A percentile compares a stretch with the other conserved stretches of the same genome.
Evolutionary conservation across 2,888 invertebrate genomes (phyloP).

Genomic region (Zelleria hepariella): DNA sequence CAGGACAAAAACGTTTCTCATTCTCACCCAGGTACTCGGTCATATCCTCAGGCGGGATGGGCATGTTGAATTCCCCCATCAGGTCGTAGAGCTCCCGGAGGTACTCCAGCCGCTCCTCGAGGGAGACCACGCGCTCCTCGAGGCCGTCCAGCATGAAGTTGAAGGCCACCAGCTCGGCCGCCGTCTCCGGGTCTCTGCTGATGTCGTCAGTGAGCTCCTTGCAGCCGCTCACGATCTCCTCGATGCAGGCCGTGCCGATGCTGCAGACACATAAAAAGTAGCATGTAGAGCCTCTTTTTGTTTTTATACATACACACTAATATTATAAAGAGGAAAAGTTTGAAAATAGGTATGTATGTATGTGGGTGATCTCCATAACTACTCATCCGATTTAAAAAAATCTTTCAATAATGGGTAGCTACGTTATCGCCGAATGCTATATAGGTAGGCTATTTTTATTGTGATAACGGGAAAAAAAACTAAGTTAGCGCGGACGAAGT

Average conservation of each 20-base stretch:
- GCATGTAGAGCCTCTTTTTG: not conserved
- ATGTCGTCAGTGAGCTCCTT: slow-evolving; percentile 77
- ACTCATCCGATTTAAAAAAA: no score
- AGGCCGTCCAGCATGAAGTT: slow-evolving; percentile 79
- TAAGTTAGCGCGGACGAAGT: no score
- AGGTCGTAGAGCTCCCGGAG: slow-evolving; percentile 87
- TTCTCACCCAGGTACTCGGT: slow-evolving; percentile 67
- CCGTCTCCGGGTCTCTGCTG: slow-evolving; percentile 75
- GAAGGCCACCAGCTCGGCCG: slow-evolving; percentile 80
- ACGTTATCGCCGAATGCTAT: no score
- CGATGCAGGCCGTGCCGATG: slow-evolving; percentile 74
- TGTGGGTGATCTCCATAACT: no score
- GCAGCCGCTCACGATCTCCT: slow-evolving; percentile 73
- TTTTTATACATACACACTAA: no score
- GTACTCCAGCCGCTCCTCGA: slow-evolving; percentile 83
- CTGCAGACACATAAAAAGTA: slow-evolving; percentile 33
- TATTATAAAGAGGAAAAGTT: no score
- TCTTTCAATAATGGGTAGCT: no score
- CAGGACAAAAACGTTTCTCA: not conserved
- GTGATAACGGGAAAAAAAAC: no score
- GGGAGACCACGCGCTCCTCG: slow-evolving; percentile 74
- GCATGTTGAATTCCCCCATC: slow-evolving; percentile 84
- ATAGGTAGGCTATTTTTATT: no score
- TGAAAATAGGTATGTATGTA: no score
- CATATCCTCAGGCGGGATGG: slow-evolving; percentile 80